Conservation (phyloP, 1,140 invertebrate genomes). For the Tetragnatha versicolor region DNA sequence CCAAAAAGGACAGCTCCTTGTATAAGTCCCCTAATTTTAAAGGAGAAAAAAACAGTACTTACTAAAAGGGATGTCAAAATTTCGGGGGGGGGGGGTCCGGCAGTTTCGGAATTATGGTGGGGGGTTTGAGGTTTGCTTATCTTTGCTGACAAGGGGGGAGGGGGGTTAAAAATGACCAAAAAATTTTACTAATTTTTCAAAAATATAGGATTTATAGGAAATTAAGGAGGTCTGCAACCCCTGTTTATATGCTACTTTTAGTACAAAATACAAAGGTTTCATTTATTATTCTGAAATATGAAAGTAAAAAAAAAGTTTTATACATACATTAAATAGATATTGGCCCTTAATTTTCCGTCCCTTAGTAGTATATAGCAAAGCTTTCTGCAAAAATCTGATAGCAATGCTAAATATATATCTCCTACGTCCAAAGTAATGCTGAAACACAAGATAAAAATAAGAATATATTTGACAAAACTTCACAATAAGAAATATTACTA, state of each 20-base stretch:
- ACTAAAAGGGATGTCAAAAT: too few species aligned
- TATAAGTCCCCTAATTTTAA: too few species aligned
- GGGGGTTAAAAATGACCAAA: background rate
- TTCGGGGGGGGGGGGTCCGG: too few species aligned
- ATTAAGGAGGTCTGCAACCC: background rate
- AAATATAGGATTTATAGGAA: background rate
- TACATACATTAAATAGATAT: conserved; percentile 18
- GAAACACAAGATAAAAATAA: background rate
- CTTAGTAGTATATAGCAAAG: conserved; percentile 25
- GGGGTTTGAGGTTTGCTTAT: too few species aligned
- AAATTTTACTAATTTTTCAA: background rate
- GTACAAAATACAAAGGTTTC: too few species aligned
- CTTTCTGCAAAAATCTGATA: conserved; percentile 31
- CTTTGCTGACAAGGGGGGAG: too few species aligned
- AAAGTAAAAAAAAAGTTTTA: background rate
- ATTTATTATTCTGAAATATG: too few species aligned
- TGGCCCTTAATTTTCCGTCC: conserved; percentile 31
- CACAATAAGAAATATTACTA: background rate
- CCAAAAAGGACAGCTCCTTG: too few species aligned
- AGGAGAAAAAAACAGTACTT: too few species aligned
- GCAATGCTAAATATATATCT: conserved; percentile 39
- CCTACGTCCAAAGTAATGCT: conserved; percentile 36
- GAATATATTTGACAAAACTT: background rate
- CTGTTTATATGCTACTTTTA: too few species aligned
- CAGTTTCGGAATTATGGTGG: too few species aligned